A percentile compares a stretch with the other conserved stretches of the same genome.
Conservation (phyloP, 2,888 invertebrate species). For the Cecidostiba fungosa region DNA sequence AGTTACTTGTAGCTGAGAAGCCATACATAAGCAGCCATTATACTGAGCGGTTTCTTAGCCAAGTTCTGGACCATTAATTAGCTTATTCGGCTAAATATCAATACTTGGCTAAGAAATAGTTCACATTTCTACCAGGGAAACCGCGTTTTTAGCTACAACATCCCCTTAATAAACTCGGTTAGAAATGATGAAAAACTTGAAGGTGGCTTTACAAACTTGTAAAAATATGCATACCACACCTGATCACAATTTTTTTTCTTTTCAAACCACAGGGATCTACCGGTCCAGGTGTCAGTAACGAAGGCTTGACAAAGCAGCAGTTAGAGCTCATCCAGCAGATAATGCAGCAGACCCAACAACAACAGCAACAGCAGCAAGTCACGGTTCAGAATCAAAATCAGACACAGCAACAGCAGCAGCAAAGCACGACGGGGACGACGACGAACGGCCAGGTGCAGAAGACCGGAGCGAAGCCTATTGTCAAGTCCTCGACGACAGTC, state of each 20-base stretch:
- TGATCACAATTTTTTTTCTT: neutral
- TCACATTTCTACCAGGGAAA: too few relatives aligned
- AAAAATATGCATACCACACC: neutral
- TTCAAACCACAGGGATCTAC: conserved; percentile 78
- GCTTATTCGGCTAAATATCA: too few relatives aligned
- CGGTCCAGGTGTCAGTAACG: conserved; percentile 82
- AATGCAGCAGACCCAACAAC: conserved; percentile 87
- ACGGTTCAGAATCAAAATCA: conserved; percentile 60
- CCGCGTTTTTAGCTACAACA: too few relatives aligned
- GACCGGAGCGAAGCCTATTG: conserved; percentile 75
- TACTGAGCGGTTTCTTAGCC: too few relatives aligned
- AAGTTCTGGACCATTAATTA: too few relatives aligned
- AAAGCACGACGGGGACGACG: conserved; percentile 65
- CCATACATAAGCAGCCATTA: too few relatives aligned
- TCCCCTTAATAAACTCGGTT: too few relatives aligned
- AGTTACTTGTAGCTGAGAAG: too few relatives aligned
- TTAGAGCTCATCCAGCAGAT: conserved; percentile 89
- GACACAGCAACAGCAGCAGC: conserved; percentile 61
- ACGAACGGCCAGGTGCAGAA: conserved; percentile 76
- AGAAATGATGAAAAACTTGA: too few relatives aligned
- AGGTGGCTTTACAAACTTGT: too few relatives aligned
- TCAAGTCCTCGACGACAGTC: conserved; percentile 74
- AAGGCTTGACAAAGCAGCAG: conserved; percentile 87
- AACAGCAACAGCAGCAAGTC: conserved; percentile 70
- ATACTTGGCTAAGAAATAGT: too few relatives aligned